phyloP scores from a whole-genome alignment of 2,888 invertebrate genomes.

The Steinernema carpocapsae region DNA sequence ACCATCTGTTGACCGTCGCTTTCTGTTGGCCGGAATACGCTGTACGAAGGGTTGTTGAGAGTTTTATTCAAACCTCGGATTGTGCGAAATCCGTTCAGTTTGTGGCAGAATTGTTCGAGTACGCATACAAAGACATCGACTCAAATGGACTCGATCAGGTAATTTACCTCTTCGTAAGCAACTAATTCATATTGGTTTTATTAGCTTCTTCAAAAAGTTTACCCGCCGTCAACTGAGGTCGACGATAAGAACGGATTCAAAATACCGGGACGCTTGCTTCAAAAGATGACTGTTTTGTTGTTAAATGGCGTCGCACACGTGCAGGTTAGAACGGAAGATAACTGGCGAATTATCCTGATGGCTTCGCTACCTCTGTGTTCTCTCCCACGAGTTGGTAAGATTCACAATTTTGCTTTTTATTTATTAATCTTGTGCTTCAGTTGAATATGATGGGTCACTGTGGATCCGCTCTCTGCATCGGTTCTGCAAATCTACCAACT shows the following conservation, averaged over 20 bases:
- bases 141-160: not conserved
- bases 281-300: not conserved
- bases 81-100: constrained; percentile 30
- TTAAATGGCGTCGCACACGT: not conserved
- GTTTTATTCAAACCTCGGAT: constrained; percentile 7
- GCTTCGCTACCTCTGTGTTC: constrained; percentile 50
- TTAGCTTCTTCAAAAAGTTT: constrained; percentile 12
- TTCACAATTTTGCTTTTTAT: not conserved
- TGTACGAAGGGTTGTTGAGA: constrained; percentile 37
- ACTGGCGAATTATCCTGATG: constrained; percentile 46
- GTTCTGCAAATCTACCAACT: constrained; percentile 38
- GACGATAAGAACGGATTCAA: not conserved
- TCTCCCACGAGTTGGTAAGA: constrained; percentile 44
- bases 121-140: not conserved
- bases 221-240: constrained; percentile 2
- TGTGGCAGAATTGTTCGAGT: not conserved
- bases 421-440: constrained; percentile 35
- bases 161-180: not conserved
- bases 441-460: constrained; percentile 57
- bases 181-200: not conserved
- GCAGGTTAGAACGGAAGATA: constrained; percentile 39
- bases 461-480: constrained; percentile 61
- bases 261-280: not conserved
- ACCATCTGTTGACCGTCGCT: constrained; percentile 34
- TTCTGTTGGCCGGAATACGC: constrained; percentile 42